A percentile compares a stretch with the other conserved stretches of the same genome.
These are phyloP conservation scores for Megaceryle torquata DNA, from an alignment of 2,113 vertebrate species.

Conservation along the genomic window DNA sequence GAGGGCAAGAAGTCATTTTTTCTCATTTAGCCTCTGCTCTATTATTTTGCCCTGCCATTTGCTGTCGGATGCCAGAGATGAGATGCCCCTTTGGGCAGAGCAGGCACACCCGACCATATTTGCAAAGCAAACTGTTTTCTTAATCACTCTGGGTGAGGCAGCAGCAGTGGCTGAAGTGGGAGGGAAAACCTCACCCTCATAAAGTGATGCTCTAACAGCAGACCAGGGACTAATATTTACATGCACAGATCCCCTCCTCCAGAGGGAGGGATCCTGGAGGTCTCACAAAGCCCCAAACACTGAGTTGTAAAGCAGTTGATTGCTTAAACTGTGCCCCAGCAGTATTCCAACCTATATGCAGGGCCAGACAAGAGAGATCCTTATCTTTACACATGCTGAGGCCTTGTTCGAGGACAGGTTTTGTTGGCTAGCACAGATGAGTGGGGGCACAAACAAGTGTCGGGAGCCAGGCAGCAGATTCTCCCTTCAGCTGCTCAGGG, in stretches of 20 bases:
- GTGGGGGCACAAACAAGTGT: accelerated
- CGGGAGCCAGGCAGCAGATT: background rate
- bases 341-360: background rate
- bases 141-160: background rate
- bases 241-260: background rate
- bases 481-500: accelerated
- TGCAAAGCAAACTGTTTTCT: background rate
- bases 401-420: background rate
- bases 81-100: conserved; percentile 16
- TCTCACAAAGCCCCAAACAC: background rate
- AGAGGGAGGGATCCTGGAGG: background rate
- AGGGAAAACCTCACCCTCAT: background rate
- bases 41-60: conserved; percentile 8
- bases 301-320: background rate
- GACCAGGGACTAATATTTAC: background rate
- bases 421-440: background rate
- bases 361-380: background rate
- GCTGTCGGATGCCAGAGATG: background rate
- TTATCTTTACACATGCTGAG: accelerated
- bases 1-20: conserved; percentile 44
- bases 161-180: background rate
- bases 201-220: background rate
- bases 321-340: background rate
- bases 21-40: conserved; percentile 46
- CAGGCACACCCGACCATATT: background rate